Evolutionary conservation across 2,888 invertebrate genomes (phyloP).

Genomic region (Caenorhabditis virilis): DNA sequence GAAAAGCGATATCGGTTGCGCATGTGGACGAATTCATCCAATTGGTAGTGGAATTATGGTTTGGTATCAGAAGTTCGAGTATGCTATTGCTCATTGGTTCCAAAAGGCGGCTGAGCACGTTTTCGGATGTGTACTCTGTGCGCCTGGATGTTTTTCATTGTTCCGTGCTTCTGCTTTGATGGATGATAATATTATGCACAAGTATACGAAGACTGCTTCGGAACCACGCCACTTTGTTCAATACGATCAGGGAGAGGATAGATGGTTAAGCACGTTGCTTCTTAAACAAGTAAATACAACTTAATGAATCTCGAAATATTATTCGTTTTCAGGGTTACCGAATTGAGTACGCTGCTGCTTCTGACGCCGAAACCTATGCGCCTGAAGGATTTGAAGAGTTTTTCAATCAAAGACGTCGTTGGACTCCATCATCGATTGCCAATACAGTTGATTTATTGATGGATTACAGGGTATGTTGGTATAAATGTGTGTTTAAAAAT

Average conservation of each 20-base stretch:
- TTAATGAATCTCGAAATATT: no score
- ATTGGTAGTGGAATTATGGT: constrained; percentile 82
- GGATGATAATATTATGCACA: constrained; percentile 87
- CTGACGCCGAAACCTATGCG: constrained; percentile 70
- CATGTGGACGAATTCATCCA: constrained; percentile 88
- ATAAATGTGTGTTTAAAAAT: not conserved
- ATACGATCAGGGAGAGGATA: constrained; percentile 81
- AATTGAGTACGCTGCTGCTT: constrained; percentile 71
- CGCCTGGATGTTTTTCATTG: constrained; percentile 88
- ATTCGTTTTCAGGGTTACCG: no score
- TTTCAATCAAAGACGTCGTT: constrained; percentile 68
- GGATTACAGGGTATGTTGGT: constrained; percentile 65
- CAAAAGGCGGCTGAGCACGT: constrained; percentile 90
- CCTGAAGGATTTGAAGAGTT: constrained; percentile 69
- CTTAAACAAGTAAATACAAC: no score
- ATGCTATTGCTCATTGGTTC: constrained; percentile 89
- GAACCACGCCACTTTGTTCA: constrained; percentile 86
- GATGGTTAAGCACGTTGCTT: constrained; percentile 72
- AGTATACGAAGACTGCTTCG: constrained; percentile 77
- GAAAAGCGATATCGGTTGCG: constrained; percentile 80
- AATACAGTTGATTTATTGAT: constrained; percentile 67
- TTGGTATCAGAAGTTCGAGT: constrained; percentile 87
- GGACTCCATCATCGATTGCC: constrained; percentile 69
- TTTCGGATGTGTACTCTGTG: constrained; percentile 86
- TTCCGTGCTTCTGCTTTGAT: constrained; percentile 82